phyloP scores from a whole-genome alignment of 2,888 invertebrate species.

The Drosophila rubida region DNA sequence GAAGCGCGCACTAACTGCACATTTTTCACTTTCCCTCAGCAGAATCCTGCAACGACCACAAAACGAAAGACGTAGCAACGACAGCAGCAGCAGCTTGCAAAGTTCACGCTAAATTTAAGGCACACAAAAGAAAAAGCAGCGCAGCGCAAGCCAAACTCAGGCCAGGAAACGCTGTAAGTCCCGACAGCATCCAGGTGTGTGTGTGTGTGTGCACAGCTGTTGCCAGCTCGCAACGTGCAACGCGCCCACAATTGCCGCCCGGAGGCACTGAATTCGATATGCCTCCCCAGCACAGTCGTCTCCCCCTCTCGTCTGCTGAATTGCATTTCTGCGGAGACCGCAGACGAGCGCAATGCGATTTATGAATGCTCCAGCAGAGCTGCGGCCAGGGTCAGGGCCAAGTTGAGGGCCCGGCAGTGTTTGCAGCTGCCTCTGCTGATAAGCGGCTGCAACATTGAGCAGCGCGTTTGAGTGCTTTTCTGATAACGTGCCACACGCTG shows the following conservation, averaged over 20 bases:
- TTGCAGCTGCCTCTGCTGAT: constrained; percentile 39
- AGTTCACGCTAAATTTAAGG: constrained; percentile 65
- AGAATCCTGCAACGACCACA: constrained; percentile 44
- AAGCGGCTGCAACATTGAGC: constrained; percentile 25
- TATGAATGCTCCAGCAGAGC: constrained; percentile 54
- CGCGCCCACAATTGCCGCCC: constrained; percentile 44
- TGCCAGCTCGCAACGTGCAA: constrained; percentile 37
- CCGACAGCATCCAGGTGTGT: constrained; percentile 41
- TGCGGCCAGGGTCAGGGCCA: constrained; percentile 23
- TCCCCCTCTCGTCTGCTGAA: constrained; percentile 59
- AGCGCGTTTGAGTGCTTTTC: constrained; percentile 4
- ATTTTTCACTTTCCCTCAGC: constrained; percentile 69
- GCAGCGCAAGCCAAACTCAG: not conserved
- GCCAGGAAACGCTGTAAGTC: constrained; percentile 1
- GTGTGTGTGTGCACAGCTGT: constrained; percentile 69
- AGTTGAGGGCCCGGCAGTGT: constrained; percentile 29
- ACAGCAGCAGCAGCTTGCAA: constrained; percentile 28
- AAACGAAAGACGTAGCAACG: constrained; percentile 2
- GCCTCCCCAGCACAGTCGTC: constrained; percentile 14
- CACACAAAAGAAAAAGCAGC: constrained; percentile 40
- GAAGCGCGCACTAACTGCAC: constrained; percentile 34
- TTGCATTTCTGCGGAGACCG: constrained; percentile 59
- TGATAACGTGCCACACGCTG: constrained; percentile 28
- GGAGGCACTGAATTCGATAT: constrained; percentile 63
- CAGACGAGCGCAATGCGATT: constrained; percentile 69